Evolutionary conservation across 2,797 vertebrate species (phyloP), one percentile per base, ranked within the genome.

Genomic region (Chelidonichthys spinosus): DNA sequence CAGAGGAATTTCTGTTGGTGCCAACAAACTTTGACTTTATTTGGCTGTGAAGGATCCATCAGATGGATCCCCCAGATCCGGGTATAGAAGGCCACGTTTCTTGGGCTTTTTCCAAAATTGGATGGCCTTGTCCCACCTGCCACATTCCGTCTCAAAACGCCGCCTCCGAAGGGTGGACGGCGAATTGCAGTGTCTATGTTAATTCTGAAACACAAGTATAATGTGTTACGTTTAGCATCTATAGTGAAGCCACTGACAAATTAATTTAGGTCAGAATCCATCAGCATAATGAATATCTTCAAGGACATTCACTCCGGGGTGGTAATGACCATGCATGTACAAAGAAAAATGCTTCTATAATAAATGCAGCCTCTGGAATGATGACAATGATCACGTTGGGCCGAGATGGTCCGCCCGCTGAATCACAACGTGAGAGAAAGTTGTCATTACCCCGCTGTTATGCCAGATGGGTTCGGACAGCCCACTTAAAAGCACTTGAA

Each of bases 401-500:
- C 40, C 46, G 36, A 52, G 17, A 68, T 35, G 53, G 81, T 75
- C 49, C 50, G 59, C 42, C 36, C 7, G 1, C 13, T 37, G 46
- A 69, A 49, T 75, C 25, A 66, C 49, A 64, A 6, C 65, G 69
- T 15, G 11, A 42, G 60, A 59, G 32, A 25, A 71, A 59, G 63
- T 63, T 40, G 49, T 78, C 62, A 62, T 73, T 18, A 44, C 17
- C 59, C 62, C 11, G 39, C 56, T 64, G 55, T 56, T 65, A 2
- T 25, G 44, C 63, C 71, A 83, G 67, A 83, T 75, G 80, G 67
- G 55, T 60, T 69, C 43, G 43, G 81, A 77, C 76, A 50, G 68
- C 39, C 49, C 32, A 69, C 47, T 76, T 53, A 13, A 74, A 81
- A 83, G 76, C 76, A 68, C 73, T 78, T 53, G 54, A 35, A 75